Evolutionary conservation across 2,797 vertebrate species (phyloP).

Genomic region (Austrolebias charrua): DNA sequence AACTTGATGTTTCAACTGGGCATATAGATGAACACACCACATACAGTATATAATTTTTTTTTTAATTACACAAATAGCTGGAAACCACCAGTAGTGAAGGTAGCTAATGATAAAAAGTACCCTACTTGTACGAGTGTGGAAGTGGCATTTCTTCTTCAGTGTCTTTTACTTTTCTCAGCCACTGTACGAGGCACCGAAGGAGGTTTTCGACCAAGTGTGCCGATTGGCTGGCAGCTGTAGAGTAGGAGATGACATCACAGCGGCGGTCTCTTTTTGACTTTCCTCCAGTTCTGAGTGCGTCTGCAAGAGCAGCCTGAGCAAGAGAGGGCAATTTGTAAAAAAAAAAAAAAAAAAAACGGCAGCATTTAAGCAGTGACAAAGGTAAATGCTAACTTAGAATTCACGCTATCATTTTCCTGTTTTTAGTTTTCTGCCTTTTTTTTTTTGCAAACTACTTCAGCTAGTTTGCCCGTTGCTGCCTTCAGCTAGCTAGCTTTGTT

Average conservation of each 20-base stretch:
- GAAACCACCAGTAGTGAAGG: not conserved
- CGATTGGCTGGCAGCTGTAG: constrained; percentile 81
- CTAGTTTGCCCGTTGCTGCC: no score
- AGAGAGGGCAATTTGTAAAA: no score
- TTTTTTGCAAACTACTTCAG: no score
- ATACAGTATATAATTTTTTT: no score
- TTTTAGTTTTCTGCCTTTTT: no score
- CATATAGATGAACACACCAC: no score
- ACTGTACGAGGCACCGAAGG: constrained; percentile 77
- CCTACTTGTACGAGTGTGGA: constrained; percentile 78
- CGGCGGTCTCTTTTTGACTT: constrained; percentile 36
- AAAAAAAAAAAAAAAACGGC: no score
- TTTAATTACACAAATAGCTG: not conserved
- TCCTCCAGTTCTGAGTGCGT: constrained; percentile 67
- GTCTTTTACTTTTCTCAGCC: constrained; percentile 66
- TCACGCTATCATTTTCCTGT: no score
- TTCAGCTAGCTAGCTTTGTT: no score
- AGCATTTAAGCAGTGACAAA: no score
- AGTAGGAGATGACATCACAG: constrained; percentile 83
- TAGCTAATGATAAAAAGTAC: not conserved
- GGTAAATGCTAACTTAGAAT: no score
- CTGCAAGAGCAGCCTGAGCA: constrained; percentile 82
- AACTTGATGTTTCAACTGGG: no score
- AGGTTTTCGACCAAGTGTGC: constrained; percentile 76
- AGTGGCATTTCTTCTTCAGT: constrained; percentile 49